Base-by-base conservation (phyloP, 2,888 invertebrate species). In the Melangyna quadrimaculata region DNA sequence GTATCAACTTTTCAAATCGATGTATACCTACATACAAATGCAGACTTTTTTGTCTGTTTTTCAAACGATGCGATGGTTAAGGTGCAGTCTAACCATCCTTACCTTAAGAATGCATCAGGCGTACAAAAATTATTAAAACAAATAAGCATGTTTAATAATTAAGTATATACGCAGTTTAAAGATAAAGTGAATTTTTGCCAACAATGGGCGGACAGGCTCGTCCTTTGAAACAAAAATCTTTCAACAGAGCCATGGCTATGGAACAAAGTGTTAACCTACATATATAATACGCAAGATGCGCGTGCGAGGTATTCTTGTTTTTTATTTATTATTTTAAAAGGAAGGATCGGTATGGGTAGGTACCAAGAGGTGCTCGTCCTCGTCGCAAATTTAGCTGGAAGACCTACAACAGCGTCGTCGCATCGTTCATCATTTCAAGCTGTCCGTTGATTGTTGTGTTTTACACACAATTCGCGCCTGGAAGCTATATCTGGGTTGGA, bases 101-200 rank as follows among this genome's bases (percentile, higher is more conserved):
- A 1, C 5, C 2, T 63, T 35, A 12, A 29, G 10, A 1, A 51
- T 35, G 22, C 22, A 72, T 1, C 17, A 73, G 71, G 77, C 69
- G 63, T 29, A 73, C 32, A 43, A 86, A n/a, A 81, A 87, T 51
- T 87, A 87, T 82, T 87, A 87, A 88, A 88, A 88, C 88, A 88
- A 88, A 88, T 88, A 88, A 74, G 78, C 86, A 69, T 61, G 83
- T 87, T 87, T 86, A 79, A 87, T 80, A 84, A 80, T 84, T 77
- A 59, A 22, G n/a, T 59, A 84, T 59, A n/a, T n/a, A n/a, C n/a
- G n/a, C n/a, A n/a, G n/a, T n/a, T n/a, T n/a, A 70, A 72, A 80
- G 79, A 87, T 59, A 70, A 77, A 80, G 84, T 79, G 84, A 87
- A 87, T 80, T 80, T 84, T 80, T 67, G 78, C 83, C 79, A 87